Percentiles rank a stretch among this genome's conserved stretches.
phyloP scores from a whole-genome alignment of 1,140 invertebrate species.

The Drosophila quadrilineata region DNA sequence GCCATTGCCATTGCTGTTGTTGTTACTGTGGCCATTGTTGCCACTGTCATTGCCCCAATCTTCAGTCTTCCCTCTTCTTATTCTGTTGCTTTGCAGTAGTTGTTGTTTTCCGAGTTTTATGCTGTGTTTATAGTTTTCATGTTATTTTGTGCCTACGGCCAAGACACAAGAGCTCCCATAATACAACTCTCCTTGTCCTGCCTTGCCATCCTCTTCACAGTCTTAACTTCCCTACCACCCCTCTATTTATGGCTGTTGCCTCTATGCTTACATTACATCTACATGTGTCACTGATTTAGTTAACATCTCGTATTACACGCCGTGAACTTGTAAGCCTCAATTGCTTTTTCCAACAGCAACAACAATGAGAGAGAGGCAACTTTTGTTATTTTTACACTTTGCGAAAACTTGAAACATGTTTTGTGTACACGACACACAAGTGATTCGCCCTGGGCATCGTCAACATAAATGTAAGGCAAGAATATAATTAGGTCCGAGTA shows the following conservation, averaged over 20 bases:
- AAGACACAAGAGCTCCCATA: constrained; percentile 22
- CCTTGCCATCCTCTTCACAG: background rate
- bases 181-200: constrained; percentile 29
- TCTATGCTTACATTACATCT: constrained; percentile 22
- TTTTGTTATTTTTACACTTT: constrained; percentile 6
- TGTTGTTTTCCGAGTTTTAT: constrained; percentile 32
- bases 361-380: too few species aligned
- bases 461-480: background rate
- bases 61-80: too few species aligned
- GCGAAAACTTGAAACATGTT: background rate
- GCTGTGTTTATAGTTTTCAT: constrained; percentile 48
- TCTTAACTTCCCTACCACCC: background rate
- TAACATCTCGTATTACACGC: constrained; percentile 40
- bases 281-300: constrained; percentile 34
- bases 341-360: constrained; percentile 26
- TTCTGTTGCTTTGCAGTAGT: constrained; percentile 6
- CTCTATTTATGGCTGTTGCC: background rate
- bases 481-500: constrained; percentile 5
- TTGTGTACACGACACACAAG: background rate
- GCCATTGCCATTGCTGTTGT: constrained; percentile 27
- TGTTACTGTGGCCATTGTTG: constrained; percentile 9
- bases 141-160: constrained; percentile 36
- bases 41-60: constrained; percentile 23
- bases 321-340: constrained; percentile 23
- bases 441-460: background rate